Evolutionary conservation across 1,140 invertebrate species (phyloP).

Genomic region (Sarcophaga bullata): DNA sequence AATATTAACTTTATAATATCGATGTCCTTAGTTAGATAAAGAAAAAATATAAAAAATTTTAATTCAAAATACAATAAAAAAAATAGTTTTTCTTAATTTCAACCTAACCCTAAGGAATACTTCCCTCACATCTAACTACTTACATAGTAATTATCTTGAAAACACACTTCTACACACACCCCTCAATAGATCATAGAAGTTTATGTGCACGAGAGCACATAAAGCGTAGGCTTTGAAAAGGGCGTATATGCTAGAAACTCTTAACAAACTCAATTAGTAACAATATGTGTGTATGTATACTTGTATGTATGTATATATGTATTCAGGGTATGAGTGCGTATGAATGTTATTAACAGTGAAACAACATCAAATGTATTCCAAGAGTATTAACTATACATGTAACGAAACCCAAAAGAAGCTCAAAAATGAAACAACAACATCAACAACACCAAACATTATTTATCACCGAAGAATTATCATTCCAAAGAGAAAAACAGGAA

Average conservation of each 20-base stretch:
- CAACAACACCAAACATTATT: neutral
- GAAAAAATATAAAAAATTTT: too few relatives aligned
- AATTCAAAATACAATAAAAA: neutral
- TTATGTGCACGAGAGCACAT: neutral
- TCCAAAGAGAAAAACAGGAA: neutral
- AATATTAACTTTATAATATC: too few relatives aligned
- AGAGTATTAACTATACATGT: neutral
- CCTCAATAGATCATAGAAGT: neutral
- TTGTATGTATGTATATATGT: neutral
- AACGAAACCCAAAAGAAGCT: too few relatives aligned
- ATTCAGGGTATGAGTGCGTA: neutral
- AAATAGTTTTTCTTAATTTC: neutral
- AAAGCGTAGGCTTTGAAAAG: too few relatives aligned
- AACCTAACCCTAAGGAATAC: neutral
- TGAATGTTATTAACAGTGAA: neutral
- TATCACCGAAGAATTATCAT: neutral
- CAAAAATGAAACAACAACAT: neutral
- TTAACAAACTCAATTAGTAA: slow-evolving; percentile 15
- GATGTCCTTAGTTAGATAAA: too few relatives aligned
- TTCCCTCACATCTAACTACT: neutral
- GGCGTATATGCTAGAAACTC: neutral
- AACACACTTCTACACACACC: neutral
- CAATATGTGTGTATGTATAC: neutral
- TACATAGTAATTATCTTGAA: too few relatives aligned
- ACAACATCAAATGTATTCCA: neutral